Base-by-base conservation (phyloP, 2,113 vertebrate genomes). In the Lepidothrix coronata region DNA sequence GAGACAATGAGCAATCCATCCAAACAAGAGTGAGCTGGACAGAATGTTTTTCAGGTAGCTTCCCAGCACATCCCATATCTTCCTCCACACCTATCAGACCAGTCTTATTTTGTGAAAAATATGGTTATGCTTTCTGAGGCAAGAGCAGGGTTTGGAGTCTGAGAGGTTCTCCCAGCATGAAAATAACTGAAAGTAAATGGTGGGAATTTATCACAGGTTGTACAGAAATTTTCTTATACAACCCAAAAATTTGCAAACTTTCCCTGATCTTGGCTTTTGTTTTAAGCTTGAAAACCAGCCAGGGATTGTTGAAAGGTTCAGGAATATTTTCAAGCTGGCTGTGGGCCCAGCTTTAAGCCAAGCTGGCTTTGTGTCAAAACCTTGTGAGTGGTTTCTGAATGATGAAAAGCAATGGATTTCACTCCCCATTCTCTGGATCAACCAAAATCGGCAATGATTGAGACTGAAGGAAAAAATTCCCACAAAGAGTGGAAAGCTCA, bases 231-330 rank as follows among this genome's bases (percentile, higher is more conserved):
- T 94, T 87, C 33, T 93, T 49, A 61, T 51, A 80, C 73, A 84
- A 75, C 46, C 68, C 74, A 59, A 86, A 92, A 77, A 65, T 89
- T 78, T 89, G 77, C 83, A 93, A 86, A 94, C 77, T 94, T 94
- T 54, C 88, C 88, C 86, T 78, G 83, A 78, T 92, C 89, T 89
- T 17, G 7, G 70, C 86, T 95, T 96, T 97, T 91, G 76, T 78
- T 92, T 91, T 93, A 89, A 87, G 37, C 78, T 87, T 96, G 95
- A 96, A 95, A 96, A 57, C 18, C 80, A 87, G 79, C 93, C 96
- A 97, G 92, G 80, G 88, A 85, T 91, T 92, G 93, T 95, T 95
- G 95, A 97, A 96, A 96, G 83, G 76, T 87, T 91, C 73, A 75
- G 76, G 77, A 89, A 89, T 96, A 96, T 87, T 96, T 96, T 94